These are phyloP conservation scores for Diabrotica virgifera DNA, from an alignment of 1,140 invertebrate genomes.

Conservation along the genomic window DNA sequence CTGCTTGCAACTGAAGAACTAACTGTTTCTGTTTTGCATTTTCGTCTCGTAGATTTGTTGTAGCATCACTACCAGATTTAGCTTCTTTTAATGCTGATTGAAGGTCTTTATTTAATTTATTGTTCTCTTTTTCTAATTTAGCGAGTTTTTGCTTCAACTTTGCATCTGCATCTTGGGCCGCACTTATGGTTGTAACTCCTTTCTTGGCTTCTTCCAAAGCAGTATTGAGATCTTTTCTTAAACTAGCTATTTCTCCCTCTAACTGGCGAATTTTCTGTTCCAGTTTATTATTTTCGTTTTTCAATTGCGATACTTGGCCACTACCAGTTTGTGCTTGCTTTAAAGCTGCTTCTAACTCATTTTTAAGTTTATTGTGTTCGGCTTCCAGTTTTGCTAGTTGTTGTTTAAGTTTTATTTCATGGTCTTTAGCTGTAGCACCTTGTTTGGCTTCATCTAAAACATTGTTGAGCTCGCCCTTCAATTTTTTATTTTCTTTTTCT, in stretches of 20 bases:
- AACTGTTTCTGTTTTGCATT: slow-evolving; percentile 24
- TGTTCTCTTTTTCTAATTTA: slow-evolving; percentile 23
- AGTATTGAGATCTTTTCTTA: slow-evolving; percentile 26
- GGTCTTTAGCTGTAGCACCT: slow-evolving; percentile 15
- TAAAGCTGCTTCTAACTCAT: slow-evolving; percentile 21
- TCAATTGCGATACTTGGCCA: neutral
- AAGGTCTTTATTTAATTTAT: slow-evolving; percentile 19
- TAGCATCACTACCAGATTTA: slow-evolving; percentile 9
- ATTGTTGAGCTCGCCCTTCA: slow-evolving; percentile 21
- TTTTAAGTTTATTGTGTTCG: slow-evolving; percentile 21
- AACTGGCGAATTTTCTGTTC: slow-evolving; percentile 25
- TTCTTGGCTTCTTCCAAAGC: slow-evolving; percentile 26
- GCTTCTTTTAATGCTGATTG: slow-evolving; percentile 20
- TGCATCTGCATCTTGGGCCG: slow-evolving; percentile 22
- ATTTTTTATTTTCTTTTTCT: slow-evolving; percentile 22
- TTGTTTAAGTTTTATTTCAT: slow-evolving; percentile 24
- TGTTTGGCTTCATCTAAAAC: slow-evolving; percentile 7
- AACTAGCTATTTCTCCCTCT: slow-evolving; percentile 20
- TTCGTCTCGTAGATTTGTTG: slow-evolving; percentile 18
- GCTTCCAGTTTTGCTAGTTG: slow-evolving; percentile 22
- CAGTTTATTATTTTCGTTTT: slow-evolving; percentile 22
- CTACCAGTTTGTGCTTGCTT: slow-evolving; percentile 6
- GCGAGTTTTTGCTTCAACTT: slow-evolving; percentile 23
- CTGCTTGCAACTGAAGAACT: slow-evolving; percentile 22
- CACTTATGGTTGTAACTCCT: slow-evolving; percentile 10